These are phyloP conservation scores for Leptodactylus fallax DNA, from an alignment of 2,797 vertebrate genomes.

Conservation along the genomic window DNA sequence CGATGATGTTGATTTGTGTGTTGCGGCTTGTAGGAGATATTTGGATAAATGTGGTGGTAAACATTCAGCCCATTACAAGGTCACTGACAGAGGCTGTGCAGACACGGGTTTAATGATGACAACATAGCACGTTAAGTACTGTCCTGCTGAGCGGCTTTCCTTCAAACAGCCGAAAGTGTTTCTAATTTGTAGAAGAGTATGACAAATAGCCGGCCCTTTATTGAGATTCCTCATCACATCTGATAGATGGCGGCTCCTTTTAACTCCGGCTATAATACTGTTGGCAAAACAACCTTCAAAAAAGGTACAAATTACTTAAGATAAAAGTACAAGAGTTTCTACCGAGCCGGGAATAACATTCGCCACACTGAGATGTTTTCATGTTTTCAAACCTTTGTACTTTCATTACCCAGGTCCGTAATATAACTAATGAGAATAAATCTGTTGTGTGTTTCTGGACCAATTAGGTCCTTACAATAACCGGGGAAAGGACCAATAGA, in stretches of 20 bases:
- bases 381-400: neutral
- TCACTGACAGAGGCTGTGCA: neutral
- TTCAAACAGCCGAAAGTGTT: conserved; percentile 35
- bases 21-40: neutral
- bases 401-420: neutral
- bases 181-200: conserved; percentile 46
- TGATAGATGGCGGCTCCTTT: conserved; percentile 36
- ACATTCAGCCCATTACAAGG: conserved; percentile 46
- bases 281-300: conserved; percentile 4
- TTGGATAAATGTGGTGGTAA: conserved; percentile 12
- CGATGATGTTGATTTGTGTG: neutral
- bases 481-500: neutral
- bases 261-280: conserved; percentile 22
- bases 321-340: conserved; percentile 14
- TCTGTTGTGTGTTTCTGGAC: neutral
- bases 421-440: neutral
- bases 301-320: conserved; percentile 24
- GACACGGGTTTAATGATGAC: conserved; percentile 29
- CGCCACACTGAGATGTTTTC: neutral
- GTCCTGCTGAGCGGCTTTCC: conserved; percentile 41
- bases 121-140: conserved; percentile 43
- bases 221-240: conserved; percentile 29
- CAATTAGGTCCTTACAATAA: neutral
- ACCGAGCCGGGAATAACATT: neutral
- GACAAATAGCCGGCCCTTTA: conserved; percentile 30